Percentiles rank a stretch among this genome's conserved stretches.
Conservation (phyloP, 2,797 vertebrate species). For the Falco columbarius region DNA sequence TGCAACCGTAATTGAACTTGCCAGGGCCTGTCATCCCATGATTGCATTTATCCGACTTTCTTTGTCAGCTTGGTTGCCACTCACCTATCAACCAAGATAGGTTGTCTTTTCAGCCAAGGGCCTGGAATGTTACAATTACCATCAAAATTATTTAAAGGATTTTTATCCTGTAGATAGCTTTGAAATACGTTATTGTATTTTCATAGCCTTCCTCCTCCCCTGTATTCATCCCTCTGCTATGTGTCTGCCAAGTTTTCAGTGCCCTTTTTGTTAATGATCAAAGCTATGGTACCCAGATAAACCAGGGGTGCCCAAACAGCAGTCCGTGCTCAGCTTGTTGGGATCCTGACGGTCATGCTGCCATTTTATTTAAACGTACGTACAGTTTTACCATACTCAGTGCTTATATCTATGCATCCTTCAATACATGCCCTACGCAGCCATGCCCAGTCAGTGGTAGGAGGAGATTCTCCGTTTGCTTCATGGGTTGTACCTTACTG, state of each 20-base stretch:
- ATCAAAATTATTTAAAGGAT: slow-evolving; percentile 38
- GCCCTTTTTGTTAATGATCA: neutral
- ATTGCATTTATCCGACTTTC: slow-evolving; percentile 37
- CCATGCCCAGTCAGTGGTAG: neutral
- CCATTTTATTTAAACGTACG: fast-evolving
- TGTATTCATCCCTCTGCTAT: neutral
- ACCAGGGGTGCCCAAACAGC: neutral
- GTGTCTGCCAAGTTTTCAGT: neutral
- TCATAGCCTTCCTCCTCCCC: neutral
- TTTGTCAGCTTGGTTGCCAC: slow-evolving; percentile 27
- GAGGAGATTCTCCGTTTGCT: neutral
- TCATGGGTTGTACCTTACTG: neutral
- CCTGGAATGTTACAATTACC: slow-evolving; percentile 25
- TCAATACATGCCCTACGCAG: fast-evolving
- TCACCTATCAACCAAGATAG: neutral
- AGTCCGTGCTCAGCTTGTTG: neutral
- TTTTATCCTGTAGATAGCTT: slow-evolving; percentile 1
- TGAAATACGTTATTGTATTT: slow-evolving; percentile 22
- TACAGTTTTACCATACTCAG: neutral
- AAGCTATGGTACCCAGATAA: neutral
- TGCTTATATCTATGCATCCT: neutral
- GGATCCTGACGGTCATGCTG: neutral
- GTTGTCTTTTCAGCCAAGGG: slow-evolving; percentile 4
- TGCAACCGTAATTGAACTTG: slow-evolving; percentile 11
- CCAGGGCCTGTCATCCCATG: slow-evolving; percentile 41